Percentiles rank a stretch among this genome's conserved stretches.
Evolutionary conservation across 2,797 vertebrate genomes (phyloP).

Genomic region (Siniperca obscura): DNA sequence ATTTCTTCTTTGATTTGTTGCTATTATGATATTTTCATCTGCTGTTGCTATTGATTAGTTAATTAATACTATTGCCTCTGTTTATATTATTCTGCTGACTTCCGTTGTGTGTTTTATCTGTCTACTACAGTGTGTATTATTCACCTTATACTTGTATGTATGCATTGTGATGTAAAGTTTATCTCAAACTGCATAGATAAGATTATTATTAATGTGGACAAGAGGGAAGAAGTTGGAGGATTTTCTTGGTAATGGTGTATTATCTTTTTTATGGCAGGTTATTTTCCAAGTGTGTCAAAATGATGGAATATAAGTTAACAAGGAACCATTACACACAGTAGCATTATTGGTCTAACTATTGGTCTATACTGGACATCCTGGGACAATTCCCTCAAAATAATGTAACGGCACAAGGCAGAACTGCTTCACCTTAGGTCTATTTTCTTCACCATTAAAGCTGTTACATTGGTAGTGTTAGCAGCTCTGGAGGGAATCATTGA

Average conservation of each 20-base stretch:
- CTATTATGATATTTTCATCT: background rate
- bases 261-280: conserved; percentile 32
- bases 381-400: conserved; percentile 30
- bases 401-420: background rate
- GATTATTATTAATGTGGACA: conserved; percentile 29
- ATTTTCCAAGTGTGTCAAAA: conserved; percentile 50
- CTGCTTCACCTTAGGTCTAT: background rate
- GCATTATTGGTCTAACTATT: conserved; percentile 20
- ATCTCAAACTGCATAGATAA: conserved; percentile 7
- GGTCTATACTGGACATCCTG: conserved; percentile 5
- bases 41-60: background rate
- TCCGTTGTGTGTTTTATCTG: conserved; percentile 6
- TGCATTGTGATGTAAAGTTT: conserved; percentile 8
- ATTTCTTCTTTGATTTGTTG: conserved; percentile 10
- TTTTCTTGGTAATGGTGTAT: conserved; percentile 27
- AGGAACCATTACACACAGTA: conserved; percentile 18
- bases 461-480: conserved; percentile 2
- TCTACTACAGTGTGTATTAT: background rate
- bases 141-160: background rate
- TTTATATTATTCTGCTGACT: conserved; percentile 12
- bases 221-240: background rate
- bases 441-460: conserved; percentile 24
- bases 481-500: conserved; percentile 19
- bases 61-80: conserved; percentile 21
- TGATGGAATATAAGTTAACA: conserved; percentile 40